Evolutionary conservation across 2,888 invertebrate genomes (phyloP).

Genomic region (Pammene fasciana): DNA sequence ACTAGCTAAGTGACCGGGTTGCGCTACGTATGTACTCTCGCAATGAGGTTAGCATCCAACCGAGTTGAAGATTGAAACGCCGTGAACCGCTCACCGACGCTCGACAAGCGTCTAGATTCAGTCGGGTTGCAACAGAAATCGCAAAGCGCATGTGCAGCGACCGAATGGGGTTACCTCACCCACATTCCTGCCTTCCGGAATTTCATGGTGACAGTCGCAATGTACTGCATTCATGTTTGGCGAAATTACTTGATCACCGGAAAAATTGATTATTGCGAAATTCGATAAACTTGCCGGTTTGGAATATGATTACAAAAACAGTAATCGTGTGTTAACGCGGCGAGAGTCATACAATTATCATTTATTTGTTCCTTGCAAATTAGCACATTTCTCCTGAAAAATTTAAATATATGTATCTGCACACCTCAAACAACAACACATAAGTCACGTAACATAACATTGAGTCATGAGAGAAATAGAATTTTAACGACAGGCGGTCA

Average conservation of each 20-base stretch:
- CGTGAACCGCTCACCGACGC: constrained; percentile 55
- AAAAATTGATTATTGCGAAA: constrained; percentile 15
- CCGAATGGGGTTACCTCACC: constrained; percentile 78
- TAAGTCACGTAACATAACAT: no score
- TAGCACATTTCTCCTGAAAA: neutral
- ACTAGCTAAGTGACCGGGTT: constrained; percentile 78
- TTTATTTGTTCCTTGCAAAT: no score
- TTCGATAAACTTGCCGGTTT: constrained; percentile 15
- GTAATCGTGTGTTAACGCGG: constrained; percentile 3
- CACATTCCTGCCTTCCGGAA: constrained; percentile 80
- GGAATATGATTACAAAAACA: constrained; percentile 10
- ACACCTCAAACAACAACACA: no score
- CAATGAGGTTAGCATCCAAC: constrained; percentile 71
- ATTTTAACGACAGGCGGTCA: no score
- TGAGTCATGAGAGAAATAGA: no score
- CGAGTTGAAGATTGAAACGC: constrained; percentile 66
- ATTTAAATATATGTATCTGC: neutral
- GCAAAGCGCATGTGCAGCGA: constrained; percentile 75
- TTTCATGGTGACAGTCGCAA: constrained; percentile 72
- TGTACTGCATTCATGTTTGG: constrained; percentile 62
- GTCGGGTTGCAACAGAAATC: constrained; percentile 72
- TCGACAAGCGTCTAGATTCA: constrained; percentile 60
- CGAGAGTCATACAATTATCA: neutral
- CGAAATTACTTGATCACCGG: constrained; percentile 31
- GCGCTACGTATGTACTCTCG: constrained; percentile 66